These are phyloP conservation scores for Cydia pomonella DNA, from an alignment of 1,140 invertebrate species.

Conservation along the genomic window DNA sequence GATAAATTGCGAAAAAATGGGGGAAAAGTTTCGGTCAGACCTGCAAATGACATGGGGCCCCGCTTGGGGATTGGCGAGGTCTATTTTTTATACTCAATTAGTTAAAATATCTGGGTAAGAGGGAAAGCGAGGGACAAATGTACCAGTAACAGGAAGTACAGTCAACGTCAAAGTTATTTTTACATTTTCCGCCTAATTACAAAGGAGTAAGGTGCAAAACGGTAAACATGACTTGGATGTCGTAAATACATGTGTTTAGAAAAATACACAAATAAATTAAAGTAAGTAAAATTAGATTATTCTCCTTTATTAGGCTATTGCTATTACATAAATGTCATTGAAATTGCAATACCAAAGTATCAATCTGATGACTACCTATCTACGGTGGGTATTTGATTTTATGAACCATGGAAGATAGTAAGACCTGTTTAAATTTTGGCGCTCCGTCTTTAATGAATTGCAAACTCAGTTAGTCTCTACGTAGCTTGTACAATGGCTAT, in stretches of 20 bases:
- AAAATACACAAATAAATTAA: background rate
- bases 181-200: background rate
- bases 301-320: too few relatives aligned
- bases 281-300: too few relatives aligned
- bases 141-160: background rate
- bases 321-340: too few relatives aligned
- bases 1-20: constrained; percentile 12
- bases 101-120: background rate
- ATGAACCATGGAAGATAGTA: too few relatives aligned
- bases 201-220: background rate
- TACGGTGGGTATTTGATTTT: too few relatives aligned
- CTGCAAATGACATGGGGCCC: constrained; percentile 6
- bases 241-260: background rate
- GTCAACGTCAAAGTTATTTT: background rate
- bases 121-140: constrained; percentile 4
- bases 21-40: background rate
- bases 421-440: too few relatives aligned
- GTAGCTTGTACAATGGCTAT: too few relatives aligned
- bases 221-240: background rate
- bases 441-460: too few relatives aligned
- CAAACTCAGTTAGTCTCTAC: too few relatives aligned
- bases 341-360: too few relatives aligned
- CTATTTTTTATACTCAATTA: constrained; percentile 12
- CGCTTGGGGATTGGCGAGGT: background rate
- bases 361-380: too few relatives aligned